Evolutionary conservation across 2,888 invertebrate genomes (phyloP), one percentile per base, ranked within the genome.

Genomic region (Griposia aprilina): DNA sequence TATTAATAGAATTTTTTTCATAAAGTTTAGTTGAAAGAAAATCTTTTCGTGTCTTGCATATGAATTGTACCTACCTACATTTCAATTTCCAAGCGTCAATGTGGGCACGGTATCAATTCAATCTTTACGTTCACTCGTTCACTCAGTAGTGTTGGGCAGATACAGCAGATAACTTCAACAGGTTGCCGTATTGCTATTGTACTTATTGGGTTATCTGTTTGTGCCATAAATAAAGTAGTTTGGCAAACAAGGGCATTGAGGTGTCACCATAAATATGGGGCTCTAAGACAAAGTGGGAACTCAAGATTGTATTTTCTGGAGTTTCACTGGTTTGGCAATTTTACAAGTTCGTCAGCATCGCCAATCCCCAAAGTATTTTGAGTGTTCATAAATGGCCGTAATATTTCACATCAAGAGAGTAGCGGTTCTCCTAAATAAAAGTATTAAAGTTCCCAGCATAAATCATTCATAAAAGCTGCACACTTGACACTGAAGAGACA

Each of bases 51-150:
- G 65, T 59, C 71, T 74, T 74, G 74, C 73, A 68, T 76, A 74
- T 76, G 52, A 73, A 73, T 69, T 62, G 45, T 41, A 52, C 20
- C 8, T 41, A 52, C 20, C 5, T 26, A 48, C 20, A 41, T 30
- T 78, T 78, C 41, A 80, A 83, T 69, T 78, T 50, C 30, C 45
- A 70, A 76, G 23, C 71, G 70, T 66, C 70, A 74, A 74, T 62
- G 15, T 65, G 63, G 80, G 52, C 63, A 76, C 10, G 70, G 73
- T 85, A 89, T 89, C 83, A 41, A 17, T 80, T 74, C 71, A 80
- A 84, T 88, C 85, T 84, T 86, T 78, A 74, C 85, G 74, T 87
- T 88, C 80, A 83, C 83, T 80, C 78, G 78, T 79, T 82, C 82
- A 82, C 69, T 77, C 67, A 76, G 67, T 76, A 81, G 73, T 71